A percentile compares a stretch with the other conserved stretches of the same genome.
These are phyloP conservation scores for Odontophorus gujanensis DNA, from an alignment of 2,113 vertebrate genomes.

Conservation along the genomic window DNA sequence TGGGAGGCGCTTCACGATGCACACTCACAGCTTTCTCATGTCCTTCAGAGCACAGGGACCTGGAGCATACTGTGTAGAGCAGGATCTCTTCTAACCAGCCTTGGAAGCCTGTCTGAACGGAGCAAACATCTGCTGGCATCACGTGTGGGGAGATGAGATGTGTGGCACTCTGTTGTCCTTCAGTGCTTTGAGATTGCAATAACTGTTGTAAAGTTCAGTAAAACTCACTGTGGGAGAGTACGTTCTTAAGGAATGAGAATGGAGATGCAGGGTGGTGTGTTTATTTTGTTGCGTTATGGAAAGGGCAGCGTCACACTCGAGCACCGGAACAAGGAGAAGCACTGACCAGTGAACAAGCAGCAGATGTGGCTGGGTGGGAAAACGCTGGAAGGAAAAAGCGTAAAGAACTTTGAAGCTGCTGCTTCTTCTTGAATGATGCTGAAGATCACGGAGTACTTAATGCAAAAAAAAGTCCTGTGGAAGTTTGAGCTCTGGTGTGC, in stretches of 20 bases:
- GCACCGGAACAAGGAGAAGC: not conserved
- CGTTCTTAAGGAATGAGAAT: not conserved
- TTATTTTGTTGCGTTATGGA: not conserved
- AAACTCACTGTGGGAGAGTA: not conserved
- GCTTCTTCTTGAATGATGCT: not conserved
- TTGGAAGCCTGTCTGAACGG: not conserved
- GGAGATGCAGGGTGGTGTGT: not conserved
- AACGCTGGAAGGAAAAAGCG: not conserved
- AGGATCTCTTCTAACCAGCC: not conserved
- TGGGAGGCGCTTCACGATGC: not conserved
- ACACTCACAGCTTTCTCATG: not conserved
- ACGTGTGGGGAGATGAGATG: not conserved
- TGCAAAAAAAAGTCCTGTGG: not conserved
- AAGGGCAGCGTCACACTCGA: not conserved
- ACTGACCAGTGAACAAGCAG: not conserved
- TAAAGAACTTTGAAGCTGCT: not conserved
- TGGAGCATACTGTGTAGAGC: not conserved
- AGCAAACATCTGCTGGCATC: not conserved
- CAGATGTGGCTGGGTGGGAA: fast-evolving
- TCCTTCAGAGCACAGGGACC: not conserved
- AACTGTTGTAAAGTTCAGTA: not conserved
- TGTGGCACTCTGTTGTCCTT: not conserved
- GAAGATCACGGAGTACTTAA: not conserved
- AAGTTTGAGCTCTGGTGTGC: not conserved
- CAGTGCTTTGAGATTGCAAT: not conserved